Percentiles rank a stretch among this genome's conserved stretches.
These are phyloP conservation scores for Craterocephalus amniculus DNA, from an alignment of 2,797 vertebrate genomes.

Conservation along the genomic window DNA sequence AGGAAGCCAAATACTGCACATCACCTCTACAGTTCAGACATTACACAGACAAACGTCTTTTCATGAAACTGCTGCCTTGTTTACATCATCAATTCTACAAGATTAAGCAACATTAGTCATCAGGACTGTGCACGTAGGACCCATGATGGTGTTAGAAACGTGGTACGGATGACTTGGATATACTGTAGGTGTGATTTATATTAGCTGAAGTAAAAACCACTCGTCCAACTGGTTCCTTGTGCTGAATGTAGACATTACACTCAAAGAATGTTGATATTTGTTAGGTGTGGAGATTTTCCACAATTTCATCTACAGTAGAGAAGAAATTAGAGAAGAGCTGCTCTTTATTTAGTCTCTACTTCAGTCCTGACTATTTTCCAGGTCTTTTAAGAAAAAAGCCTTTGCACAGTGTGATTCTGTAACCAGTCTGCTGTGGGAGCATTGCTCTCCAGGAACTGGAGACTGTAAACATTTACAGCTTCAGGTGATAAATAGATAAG, in stretches of 20 bases:
- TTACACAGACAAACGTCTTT: slow-evolving; percentile 5
- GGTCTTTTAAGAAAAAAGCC: too few species aligned
- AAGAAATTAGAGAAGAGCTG: too few species aligned
- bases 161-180: background rate
- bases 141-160: background rate
- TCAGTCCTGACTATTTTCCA: too few species aligned
- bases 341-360: too few species aligned
- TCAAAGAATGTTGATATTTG: background rate
- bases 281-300: background rate
- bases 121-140: background rate
- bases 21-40: background rate
- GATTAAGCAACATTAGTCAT: background rate
- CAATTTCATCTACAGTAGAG: too few species aligned
- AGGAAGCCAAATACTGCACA: slow-evolving; percentile 1
- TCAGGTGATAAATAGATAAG: too few species aligned
- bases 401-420: too few species aligned
- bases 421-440: too few species aligned
- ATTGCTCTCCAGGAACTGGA: too few species aligned
- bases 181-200: background rate
- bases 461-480: background rate
- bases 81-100: background rate
- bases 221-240: too few species aligned
- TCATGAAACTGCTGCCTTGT: background rate
- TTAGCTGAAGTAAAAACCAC: background rate
- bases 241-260: background rate